Conservation (phyloP, 1,140 invertebrate species). For the Luehdorfia chinensis region DNA sequence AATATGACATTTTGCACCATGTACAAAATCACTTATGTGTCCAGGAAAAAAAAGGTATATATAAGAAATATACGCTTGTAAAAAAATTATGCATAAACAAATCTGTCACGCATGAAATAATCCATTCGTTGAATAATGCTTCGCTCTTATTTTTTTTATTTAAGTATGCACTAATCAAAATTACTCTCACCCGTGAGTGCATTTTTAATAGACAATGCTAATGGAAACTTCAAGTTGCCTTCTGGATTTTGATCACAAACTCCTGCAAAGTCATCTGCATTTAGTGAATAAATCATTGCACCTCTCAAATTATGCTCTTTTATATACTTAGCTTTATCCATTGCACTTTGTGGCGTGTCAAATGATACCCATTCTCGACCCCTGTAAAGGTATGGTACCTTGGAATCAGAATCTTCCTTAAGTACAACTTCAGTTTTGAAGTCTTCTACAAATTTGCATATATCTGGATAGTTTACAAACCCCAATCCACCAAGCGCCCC, state of each 20-base stretch:
- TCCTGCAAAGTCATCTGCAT: conserved; percentile 82
- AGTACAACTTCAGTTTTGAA: conserved; percentile 52
- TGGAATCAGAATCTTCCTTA: conserved; percentile 82
- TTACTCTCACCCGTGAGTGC: conserved; percentile 20
- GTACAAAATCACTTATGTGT: conserved; percentile 70
- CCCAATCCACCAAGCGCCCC: conserved; percentile 83
- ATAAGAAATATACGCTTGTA: neutral
- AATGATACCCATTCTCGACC: conserved; percentile 92
- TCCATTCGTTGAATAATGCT: neutral
- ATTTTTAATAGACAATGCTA: conserved; percentile 44
- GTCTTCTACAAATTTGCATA: conserved; percentile 81
- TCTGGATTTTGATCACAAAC: conserved; percentile 26
- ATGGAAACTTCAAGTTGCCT: conserved; percentile 43
- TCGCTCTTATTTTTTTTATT: conserved; percentile 2
- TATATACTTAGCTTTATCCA: conserved; percentile 84
- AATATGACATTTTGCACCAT: conserved; percentile 65
- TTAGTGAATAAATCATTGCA: conserved; percentile 87
- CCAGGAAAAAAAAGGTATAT: conserved; percentile 61
- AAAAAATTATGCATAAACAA: conserved; percentile 2
- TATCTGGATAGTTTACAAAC: conserved; percentile 83
- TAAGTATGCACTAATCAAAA: neutral
- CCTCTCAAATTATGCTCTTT: conserved; percentile 81
- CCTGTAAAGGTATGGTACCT: conserved; percentile 88
- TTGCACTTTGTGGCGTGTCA: conserved; percentile 86
- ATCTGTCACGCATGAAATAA: neutral